Base-by-base conservation (phyloP, 2,797 vertebrate species). In the Sparidentex hasta region DNA sequence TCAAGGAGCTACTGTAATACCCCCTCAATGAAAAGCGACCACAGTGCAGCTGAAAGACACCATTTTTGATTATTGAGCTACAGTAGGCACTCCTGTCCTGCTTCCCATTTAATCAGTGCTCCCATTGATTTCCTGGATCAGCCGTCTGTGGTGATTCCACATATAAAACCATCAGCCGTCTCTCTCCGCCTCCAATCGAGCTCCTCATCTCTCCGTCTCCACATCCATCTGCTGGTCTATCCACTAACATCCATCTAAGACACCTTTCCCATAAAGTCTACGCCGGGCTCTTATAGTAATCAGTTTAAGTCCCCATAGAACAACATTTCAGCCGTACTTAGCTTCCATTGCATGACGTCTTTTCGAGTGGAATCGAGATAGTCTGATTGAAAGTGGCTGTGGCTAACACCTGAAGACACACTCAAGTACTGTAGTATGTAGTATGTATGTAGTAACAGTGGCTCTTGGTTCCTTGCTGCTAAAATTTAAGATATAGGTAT, bases 101-200 rank as follows among this genome's bases (percentile, higher is more conserved):
- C 58, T 71, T 70, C 62, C 85, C 88, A 91, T 92, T 91, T 92
- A 92, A 92, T 94, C 88, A 91, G 86, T 33, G 38, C 76, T 61
- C 66, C 38, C 75, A 92, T 90, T 86, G 90, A 93, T 91, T 93
- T 81, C 75, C 82, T 62, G 85, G 72, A 92, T 81, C 78, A 76
- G 71, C 79, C 8, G 83, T 86, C 74, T 75, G 74, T 78, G 80
- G 65, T 52, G 75, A 90, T 86, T 88, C 88, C 38, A 13, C 73
- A 65, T 78, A 86, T 87, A 86, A 93, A 92, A 70, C 83, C 74
- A 56, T 86, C 84, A 90, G 63, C 76, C 69, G 76, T 64, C 69
- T 75, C 68, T 65, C 61, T 81, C 33, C 33, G 43, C 43, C 61
- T 78, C 14, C 41, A 11, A 25, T 68, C 47, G 14, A 71, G 62